Base-by-base conservation (phyloP, 2,888 invertebrate genomes). In the Neocrepidodera transversa region DNA sequence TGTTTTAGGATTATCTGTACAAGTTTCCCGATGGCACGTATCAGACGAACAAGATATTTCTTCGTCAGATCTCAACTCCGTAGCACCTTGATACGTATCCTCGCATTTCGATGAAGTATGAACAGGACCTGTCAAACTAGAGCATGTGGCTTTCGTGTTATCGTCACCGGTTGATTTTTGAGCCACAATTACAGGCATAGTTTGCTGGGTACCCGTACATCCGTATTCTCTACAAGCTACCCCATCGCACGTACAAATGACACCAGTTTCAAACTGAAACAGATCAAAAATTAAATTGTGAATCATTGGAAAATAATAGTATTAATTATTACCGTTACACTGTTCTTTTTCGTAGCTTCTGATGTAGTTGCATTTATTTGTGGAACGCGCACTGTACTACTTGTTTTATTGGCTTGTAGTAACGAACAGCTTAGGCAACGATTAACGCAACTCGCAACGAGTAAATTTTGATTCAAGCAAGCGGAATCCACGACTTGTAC, bases 151-250 rank as follows among this genome's bases (percentile, higher is more conserved):
- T 30, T 28, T 51, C 1, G 51, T 40, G 17, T 28, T 23, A 5
- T 43, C 35, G 7, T 54, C 26, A 6, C 53, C 45, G 1, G 36
- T 16, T 8, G 53, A 54, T 45, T 45, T 43, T 11, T 18, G 23
- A 14, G 2, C 11, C 5, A 45, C 5, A n/a, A n/a, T 11, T 1
- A 54, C 7, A 20, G 13, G 23, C 7, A 10, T 10, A 2, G 53
- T 54, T 45, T 54, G 53, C 36, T 45, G 53, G 6, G 30, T 23
- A 53, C 17, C 28, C 1, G 43, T 13, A 32, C 13, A 20, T 18
- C 4, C 4, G 7, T 1, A 17, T 20, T 18, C 16, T 20, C 52
- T n/a, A 20, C 20, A 32, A 53, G 32, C 14, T 13, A 32, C n/a
- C n/a, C n/a, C 13, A 13, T 26, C 30, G 42, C 2, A 8, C 17